Base-by-base conservation (phyloP, 2,113 vertebrate genomes). In the Lethenteron camtschaticum region DNA sequence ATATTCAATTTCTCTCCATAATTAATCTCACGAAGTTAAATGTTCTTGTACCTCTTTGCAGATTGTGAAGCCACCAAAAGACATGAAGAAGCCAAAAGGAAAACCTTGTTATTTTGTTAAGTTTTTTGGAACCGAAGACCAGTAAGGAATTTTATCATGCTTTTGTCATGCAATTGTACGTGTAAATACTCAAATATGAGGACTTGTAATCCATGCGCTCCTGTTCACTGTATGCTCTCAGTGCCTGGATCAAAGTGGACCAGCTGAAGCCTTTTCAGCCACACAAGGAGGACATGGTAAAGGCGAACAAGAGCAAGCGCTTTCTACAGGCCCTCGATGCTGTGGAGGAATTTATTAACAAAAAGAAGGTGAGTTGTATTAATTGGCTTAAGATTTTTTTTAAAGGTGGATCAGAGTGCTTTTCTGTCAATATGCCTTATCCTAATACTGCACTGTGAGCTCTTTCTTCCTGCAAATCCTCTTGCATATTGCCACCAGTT, bases 51-150 rank as follows among this genome's bases (percentile, higher is more conserved):
- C 14, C 55, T 77, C n/a, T 20, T 66, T 80, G 75, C 76, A 99
- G 94, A 80, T 99, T 71, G 94, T 99, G 73, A 96, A 95, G 76
- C 89, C 94, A 55, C 94, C 94, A 63, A 99, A 99, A 80, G 94
- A 99, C 74, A 78, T 97, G 79, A 99, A 99, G 77, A 99, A 99
- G 74, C 92, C 94, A 20, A 82, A 92, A 73, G 94, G 92, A 68
- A 99, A 97, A 76, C 96, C 96, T 81, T 95, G 89, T 78, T 94
- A 96, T 79, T 97, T 97, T 78, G 92, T 96, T 70, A 97, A 97
- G 77, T 96, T 96, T 81, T 97, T 97, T 81, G 94, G 94, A 78
- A 99, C 94, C 71, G 94, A 99, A 84, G 94, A 99, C 79, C 94
- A 99, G 94, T 97, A 80, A 83, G 94, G 89, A 81, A 57, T n/a